phyloP scores from a whole-genome alignment of 2,797 vertebrate species.

The Leptodactylus fallax region DNA sequence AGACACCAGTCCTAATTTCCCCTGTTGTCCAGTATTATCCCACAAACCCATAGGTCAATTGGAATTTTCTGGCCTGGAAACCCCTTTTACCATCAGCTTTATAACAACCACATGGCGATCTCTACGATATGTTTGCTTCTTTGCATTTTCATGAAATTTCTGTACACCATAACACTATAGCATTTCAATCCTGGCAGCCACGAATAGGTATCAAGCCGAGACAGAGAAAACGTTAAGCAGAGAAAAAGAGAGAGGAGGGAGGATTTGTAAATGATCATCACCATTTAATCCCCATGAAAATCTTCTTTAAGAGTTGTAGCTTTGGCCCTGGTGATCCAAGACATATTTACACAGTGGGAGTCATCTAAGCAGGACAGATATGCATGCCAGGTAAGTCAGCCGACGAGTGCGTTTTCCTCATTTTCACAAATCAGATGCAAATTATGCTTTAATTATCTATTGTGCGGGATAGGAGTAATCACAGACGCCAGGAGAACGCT shows the following conservation, averaged over 20 bases:
- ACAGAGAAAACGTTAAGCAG: background rate
- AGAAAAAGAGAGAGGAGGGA: background rate
- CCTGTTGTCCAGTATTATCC: no score
- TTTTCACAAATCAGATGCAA: slow-evolving; percentile 40
- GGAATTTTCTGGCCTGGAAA: background rate
- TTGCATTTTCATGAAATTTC: background rate
- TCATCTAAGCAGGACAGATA: background rate
- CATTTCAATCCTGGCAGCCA: background rate
- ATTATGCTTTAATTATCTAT: slow-evolving; percentile 50
- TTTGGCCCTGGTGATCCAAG: slow-evolving; percentile 1
- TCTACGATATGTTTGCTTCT: background rate
- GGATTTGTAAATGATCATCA: slow-evolving; percentile 13
- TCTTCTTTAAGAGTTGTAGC: slow-evolving; percentile 11
- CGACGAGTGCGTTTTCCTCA: background rate
- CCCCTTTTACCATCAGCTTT: background rate
- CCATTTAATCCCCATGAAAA: slow-evolving; percentile 18
- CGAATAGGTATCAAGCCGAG: background rate
- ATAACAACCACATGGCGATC: background rate
- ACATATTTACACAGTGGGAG: slow-evolving; percentile 38
- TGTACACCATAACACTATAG: background rate
- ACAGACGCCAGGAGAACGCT: background rate
- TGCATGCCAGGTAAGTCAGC: background rate
- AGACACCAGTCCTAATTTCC: no score
- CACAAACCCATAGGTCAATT: no score
- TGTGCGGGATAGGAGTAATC: slow-evolving; percentile 6